phyloP scores from a whole-genome alignment of 2,113 vertebrate species.

The human (Homo sapiens) region DNA sequence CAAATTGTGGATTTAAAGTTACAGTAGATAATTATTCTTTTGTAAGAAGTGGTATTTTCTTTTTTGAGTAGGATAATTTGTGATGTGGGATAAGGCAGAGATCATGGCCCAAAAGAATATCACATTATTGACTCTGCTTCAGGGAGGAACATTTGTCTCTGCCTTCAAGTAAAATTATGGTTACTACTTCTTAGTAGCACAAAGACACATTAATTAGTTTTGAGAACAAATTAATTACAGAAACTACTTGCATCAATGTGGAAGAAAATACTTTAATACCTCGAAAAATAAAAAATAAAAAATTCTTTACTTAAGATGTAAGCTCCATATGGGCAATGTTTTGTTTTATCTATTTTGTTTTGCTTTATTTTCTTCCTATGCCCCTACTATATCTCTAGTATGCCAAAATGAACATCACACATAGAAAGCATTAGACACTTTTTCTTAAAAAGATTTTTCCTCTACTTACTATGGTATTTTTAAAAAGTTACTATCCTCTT shows the following conservation, averaged over 20 bases:
- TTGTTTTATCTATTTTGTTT: not conserved
- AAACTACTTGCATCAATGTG: not conserved
- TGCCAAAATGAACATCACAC: not conserved
- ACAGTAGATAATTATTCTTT: not conserved
- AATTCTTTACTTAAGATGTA: not conserved
- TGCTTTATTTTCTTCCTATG: not conserved
- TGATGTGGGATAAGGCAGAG: not conserved
- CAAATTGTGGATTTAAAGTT: not conserved
- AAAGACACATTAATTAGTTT: not conserved
- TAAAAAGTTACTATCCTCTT: not conserved
- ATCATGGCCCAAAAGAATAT: not conserved
- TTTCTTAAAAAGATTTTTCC: not conserved
- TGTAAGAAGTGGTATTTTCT: not conserved
- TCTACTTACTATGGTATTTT: not conserved
- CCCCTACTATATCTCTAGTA: not conserved
- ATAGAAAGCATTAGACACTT: not conserved
- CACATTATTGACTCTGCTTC: not conserved
- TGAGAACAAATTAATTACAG: not conserved
- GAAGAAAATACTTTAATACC: not conserved
- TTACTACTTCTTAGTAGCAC: not conserved
- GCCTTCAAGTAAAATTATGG: not conserved
- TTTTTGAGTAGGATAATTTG: not conserved
- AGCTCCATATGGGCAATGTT: not conserved
- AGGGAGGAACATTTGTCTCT: not conserved
- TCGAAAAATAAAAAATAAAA: not conserved